Evolutionary conservation across 2,797 vertebrate genomes (phyloP).

Genomic region (Pseudomugil tenellus): DNA sequence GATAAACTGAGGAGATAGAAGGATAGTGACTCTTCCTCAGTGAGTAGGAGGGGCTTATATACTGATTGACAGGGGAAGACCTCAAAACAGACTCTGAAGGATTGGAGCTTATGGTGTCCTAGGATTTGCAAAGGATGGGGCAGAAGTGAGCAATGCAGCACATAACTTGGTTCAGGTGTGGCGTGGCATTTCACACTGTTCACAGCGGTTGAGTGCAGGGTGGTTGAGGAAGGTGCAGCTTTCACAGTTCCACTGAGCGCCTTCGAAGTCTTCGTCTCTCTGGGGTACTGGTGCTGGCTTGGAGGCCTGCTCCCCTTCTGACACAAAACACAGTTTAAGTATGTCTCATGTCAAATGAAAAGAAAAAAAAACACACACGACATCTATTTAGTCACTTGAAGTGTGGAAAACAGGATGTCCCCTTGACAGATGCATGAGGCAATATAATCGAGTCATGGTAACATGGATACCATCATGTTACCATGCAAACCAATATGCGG

Average conservation of each 20-base stretch:
- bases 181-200: constrained; percentile 99
- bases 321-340: constrained; percentile 7
- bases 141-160: constrained; percentile 44
- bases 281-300: constrained; percentile 81
- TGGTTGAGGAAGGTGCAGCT: constrained; percentile 99
- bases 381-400: constrained; percentile 10
- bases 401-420: not conserved
- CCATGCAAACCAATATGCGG: constrained; percentile 17
- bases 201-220: constrained; percentile 97
- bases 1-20: constrained; percentile 78
- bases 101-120: constrained; percentile 49
- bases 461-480: constrained; percentile 24
- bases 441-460: constrained; percentile 23
- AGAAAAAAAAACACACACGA: not conserved
- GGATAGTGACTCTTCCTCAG: constrained; percentile 74
- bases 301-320: constrained; percentile 81
- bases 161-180: constrained; percentile 88
- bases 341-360: not conserved
- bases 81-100: constrained; percentile 51
- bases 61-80: constrained; percentile 57
- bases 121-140: constrained; percentile 48
- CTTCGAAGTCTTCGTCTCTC: constrained; percentile 97
- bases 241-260: constrained; percentile 97
- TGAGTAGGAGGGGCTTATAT: constrained; percentile 69
- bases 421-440: not conserved